A percentile compares a stretch with the other conserved stretches of the same genome.
Conservation (phyloP, 1,140 invertebrate species). For the Meloidogyne hapla region DNA sequence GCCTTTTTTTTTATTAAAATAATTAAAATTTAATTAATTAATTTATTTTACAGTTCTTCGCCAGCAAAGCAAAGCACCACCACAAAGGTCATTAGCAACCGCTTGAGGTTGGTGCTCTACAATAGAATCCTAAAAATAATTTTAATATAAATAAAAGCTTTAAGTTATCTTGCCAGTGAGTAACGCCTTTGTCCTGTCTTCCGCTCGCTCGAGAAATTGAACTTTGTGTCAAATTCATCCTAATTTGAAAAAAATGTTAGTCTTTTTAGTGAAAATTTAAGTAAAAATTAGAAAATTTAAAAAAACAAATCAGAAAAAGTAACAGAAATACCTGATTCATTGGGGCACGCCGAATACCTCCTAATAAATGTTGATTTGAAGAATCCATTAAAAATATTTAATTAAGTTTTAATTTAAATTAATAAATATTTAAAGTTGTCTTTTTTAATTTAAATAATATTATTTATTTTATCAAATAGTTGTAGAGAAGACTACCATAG, state of each 20-base stretch:
- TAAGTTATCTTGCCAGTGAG: not conserved
- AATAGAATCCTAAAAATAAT: conserved; percentile 17
- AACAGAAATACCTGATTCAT: conserved; percentile 31
- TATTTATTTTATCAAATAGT: no score
- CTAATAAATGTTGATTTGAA: conserved; percentile 14
- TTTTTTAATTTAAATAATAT: not conserved
- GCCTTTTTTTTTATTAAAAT: not conserved
- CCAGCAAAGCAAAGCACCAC: conserved; percentile 23
- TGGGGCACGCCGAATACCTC: conserved; percentile 19
- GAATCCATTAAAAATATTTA: not conserved
- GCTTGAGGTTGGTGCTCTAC: conserved; percentile 19
- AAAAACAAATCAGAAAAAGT: no score
- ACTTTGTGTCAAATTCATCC: conserved; percentile 54
- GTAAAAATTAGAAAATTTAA: no score
- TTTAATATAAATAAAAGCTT: not conserved
- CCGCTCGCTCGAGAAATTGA: conserved; percentile 44
- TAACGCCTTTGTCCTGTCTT: conserved; percentile 5
- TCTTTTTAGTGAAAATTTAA: conserved; percentile 1
- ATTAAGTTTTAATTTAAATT: not conserved
- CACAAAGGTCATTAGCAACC: conserved; percentile 9
- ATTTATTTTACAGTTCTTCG: conserved; percentile 4
- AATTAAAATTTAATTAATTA: not conserved
- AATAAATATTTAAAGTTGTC: not conserved
- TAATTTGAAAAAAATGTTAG: conserved; percentile 27
- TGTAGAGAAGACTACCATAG: not conserved